Evolutionary conservation across 1,140 invertebrate species (phyloP).

Genomic region (Calliphora vicina): DNA sequence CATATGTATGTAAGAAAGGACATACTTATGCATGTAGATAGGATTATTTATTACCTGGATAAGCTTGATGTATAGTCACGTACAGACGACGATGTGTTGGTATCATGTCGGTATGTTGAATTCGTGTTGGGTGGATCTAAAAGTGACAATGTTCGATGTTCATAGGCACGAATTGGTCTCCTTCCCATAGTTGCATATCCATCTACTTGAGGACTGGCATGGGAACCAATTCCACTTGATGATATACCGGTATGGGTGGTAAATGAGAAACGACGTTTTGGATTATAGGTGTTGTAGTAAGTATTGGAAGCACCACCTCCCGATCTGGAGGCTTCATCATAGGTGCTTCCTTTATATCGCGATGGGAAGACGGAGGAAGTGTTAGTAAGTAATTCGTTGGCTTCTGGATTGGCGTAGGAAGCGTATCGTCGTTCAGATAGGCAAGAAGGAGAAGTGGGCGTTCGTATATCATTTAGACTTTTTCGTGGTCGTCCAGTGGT

Average conservation of each 20-base stretch:
- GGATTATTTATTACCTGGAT: conserved; percentile 57
- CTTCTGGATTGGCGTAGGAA: conserved; percentile 30
- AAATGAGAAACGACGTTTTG: conserved; percentile 59
- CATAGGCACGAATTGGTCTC: conserved; percentile 53
- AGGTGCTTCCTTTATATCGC: conserved; percentile 47
- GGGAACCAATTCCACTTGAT: conserved; percentile 38
- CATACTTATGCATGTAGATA: too few relatives aligned
- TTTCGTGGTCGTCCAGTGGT: conserved; percentile 50
- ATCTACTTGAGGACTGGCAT: conserved; percentile 44
- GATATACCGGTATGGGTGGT: conserved; percentile 51
- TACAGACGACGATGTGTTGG: conserved; percentile 47
- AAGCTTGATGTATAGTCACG: conserved; percentile 56
- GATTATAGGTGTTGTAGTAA: conserved; percentile 60
- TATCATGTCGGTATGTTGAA: conserved; percentile 50
- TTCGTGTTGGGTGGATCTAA: conserved; percentile 50
- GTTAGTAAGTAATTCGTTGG: conserved; percentile 45
- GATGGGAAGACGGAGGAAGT: conserved; percentile 45
- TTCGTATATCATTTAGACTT: conserved; percentile 59
- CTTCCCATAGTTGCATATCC: conserved; percentile 60
- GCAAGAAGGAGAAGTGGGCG: conserved; percentile 55
- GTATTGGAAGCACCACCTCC: neutral
- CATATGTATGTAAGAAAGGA: too few relatives aligned
- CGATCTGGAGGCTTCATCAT: neutral
- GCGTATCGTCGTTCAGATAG: conserved; percentile 49
- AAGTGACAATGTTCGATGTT: conserved; percentile 59